phyloP scores from a whole-genome alignment of 35 echinoderm and acorn worm genomes.

The Apostichopus californicus region DNA sequence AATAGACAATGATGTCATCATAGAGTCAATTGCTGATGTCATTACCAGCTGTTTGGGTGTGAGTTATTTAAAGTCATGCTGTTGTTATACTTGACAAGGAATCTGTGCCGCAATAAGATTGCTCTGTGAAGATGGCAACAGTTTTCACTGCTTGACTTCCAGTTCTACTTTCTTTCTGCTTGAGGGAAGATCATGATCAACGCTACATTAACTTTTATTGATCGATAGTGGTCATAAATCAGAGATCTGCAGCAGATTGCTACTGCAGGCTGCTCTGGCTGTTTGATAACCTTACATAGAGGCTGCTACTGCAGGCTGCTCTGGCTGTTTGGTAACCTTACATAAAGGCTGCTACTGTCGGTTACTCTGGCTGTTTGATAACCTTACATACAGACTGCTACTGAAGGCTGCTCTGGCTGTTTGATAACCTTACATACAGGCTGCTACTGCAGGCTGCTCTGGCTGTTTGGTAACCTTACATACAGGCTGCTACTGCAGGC shows the following conservation, averaged over 20 bases:
- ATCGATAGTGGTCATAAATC: slow-evolving; percentile 40
- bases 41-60: slow-evolving; percentile 34
- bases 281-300: no score
- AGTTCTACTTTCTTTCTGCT: slow-evolving; percentile 4
- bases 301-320: no score
- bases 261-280: neutral
- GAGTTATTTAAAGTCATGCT: slow-evolving; percentile 24
- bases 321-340: no score
- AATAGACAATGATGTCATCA: slow-evolving; percentile 22
- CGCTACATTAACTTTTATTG: slow-evolving; percentile 41
- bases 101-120: neutral
- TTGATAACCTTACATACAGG: neutral
- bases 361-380: no score
- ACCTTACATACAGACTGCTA: no score
- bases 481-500: neutral
- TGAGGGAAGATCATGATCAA: slow-evolving; percentile 37
- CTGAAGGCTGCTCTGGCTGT: no score
- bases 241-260: neutral
- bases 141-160: slow-evolving; percentile 42
- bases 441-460: neutral
- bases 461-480: no score
- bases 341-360: no score
- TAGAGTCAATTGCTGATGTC: neutral
- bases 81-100: neutral
- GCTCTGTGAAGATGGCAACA: neutral